Base-by-base conservation (phyloP, 2,888 invertebrate species). In the Drosophila affinis region DNA sequence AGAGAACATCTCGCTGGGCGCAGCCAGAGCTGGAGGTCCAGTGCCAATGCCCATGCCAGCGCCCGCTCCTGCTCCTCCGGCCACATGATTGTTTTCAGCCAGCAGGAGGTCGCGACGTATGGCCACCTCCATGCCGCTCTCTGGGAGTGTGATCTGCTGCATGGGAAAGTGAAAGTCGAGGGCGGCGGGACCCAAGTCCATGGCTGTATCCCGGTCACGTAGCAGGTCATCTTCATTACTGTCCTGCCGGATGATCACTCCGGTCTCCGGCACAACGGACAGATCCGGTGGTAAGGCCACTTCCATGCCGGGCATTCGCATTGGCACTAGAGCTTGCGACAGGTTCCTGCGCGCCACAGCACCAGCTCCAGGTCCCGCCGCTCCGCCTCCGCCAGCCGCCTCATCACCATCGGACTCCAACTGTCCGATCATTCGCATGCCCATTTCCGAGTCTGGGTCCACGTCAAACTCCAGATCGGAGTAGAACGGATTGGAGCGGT, bases 401-500 rank as follows among this genome's bases (percentile, higher is more conserved):
- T 71, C 71, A 9, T 71, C 71, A 3, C 39, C 54, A 7, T 72
- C 71, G 9, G 64, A 14, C 3, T 91, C 92, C 34, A 90, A 91
- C 17, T 92, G 87, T 83, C 93, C 93, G 24, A 93, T 91, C 68
- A 93, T 90, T 10, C 89, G 78, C 72, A 80, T 65, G 7, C 78
- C 72, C 18, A 57, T 64, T 9, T 77, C 76, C 56, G 72, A 51
- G 39, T 88, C 89, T 24, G 91, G 89, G 55, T 95, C 95, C 3
- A 94, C 94, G 87, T 96, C 96, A 94, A 96, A 96, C 80, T 96
- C 96, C 14, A 95, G 93, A 87, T 96, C 96, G 93, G 95, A 95
- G 90, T 96, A 95, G 48, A 95, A 95, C 72, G 94, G 94, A 79
- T 90, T 91, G 0, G 92, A 90, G 51, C 90, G 91, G 85, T 94